phyloP scores from a whole-genome alignment of 2,888 invertebrate genomes.

The Acleris holmiana region DNA sequence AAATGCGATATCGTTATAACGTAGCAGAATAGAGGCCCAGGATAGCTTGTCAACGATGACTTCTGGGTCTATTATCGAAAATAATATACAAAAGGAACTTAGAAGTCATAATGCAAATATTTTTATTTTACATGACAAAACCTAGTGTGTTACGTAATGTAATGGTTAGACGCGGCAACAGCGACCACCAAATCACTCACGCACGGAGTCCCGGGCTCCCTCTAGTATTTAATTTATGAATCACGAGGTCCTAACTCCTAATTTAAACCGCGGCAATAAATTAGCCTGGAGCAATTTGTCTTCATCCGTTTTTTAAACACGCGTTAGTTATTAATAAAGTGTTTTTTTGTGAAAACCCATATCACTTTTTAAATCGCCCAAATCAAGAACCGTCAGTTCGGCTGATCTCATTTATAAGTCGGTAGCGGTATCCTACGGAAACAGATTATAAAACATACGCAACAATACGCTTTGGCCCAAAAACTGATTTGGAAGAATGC shows the following conservation, averaged over 20 bases:
- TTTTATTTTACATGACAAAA: no score
- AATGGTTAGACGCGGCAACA: no score
- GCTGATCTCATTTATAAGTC: constrained; percentile 78
- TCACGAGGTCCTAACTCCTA: constrained; percentile 56
- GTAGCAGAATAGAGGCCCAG: no score
- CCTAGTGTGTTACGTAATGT: no score
- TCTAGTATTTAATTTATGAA: constrained; percentile 42
- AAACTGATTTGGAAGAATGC: constrained; percentile 81
- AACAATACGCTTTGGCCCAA: constrained; percentile 80
- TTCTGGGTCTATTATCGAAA: no score
- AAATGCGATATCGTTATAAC: no score
- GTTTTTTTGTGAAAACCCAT: constrained; percentile 78
- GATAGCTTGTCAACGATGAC: no score
- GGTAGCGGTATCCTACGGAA: constrained; percentile 84
- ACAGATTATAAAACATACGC: constrained; percentile 78
- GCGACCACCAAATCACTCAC: no score
- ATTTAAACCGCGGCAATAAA: constrained; percentile 39
- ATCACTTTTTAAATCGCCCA: constrained; percentile 79
- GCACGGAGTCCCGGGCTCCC: no score
- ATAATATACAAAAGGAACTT: no score
- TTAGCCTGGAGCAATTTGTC: constrained; percentile 74
- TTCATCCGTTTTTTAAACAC: constrained; percentile 75
- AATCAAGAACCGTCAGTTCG: constrained; percentile 70
- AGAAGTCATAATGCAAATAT: no score
- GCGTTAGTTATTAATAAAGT: constrained; percentile 72